A percentile compares a stretch with the other conserved stretches of the same genome.
Evolutionary conservation across 2,888 invertebrate genomes (phyloP).

Genomic region (Lissocephala sabroskyi): DNA sequence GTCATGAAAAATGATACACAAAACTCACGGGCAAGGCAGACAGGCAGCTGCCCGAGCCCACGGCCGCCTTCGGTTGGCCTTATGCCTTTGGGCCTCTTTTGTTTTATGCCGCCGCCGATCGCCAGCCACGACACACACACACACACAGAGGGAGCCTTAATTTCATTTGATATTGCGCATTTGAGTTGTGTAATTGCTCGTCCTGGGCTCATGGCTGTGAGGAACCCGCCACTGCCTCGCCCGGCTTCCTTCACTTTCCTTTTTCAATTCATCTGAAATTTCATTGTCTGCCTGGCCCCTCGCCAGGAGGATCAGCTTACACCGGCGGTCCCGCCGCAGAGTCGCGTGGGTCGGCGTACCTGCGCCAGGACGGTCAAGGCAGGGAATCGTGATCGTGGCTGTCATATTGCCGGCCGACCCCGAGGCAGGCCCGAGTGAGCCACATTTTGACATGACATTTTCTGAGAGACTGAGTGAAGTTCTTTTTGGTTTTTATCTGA

Average conservation of each 20-base stretch:
- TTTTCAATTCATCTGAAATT: slow-evolving; percentile 49
- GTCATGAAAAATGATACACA: slow-evolving; percentile 62
- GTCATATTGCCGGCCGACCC: slow-evolving; percentile 33
- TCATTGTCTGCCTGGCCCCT: too few relatives aligned
- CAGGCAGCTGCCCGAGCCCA: slow-evolving; percentile 38
- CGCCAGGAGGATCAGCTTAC: slow-evolving; percentile 44
- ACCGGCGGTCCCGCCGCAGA: slow-evolving; percentile 9
- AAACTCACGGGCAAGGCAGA: slow-evolving; percentile 31
- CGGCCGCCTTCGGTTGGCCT: slow-evolving; percentile 40
- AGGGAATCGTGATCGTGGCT: slow-evolving; percentile 5
- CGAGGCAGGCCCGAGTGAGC: too few relatives aligned
- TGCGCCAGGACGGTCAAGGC: neutral
- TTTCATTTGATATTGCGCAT: slow-evolving; percentile 61
- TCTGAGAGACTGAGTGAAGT: too few relatives aligned
- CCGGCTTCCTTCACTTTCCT: slow-evolving; percentile 40
- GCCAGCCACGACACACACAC: too few relatives aligned
- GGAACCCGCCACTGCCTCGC: neutral
- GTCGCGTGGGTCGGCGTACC: slow-evolving; percentile 25
- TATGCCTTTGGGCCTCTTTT: slow-evolving; percentile 57
- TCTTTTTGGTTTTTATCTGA: slow-evolving; percentile 40
- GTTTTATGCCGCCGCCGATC: slow-evolving; percentile 53
- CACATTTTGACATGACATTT: slow-evolving; percentile 56
- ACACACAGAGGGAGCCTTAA: too few relatives aligned
- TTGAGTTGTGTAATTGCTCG: slow-evolving; percentile 61
- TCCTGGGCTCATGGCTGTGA: slow-evolving; percentile 36